phyloP scores from a whole-genome alignment of 2,113 vertebrate species.

The Bagarius yarrelli region DNA sequence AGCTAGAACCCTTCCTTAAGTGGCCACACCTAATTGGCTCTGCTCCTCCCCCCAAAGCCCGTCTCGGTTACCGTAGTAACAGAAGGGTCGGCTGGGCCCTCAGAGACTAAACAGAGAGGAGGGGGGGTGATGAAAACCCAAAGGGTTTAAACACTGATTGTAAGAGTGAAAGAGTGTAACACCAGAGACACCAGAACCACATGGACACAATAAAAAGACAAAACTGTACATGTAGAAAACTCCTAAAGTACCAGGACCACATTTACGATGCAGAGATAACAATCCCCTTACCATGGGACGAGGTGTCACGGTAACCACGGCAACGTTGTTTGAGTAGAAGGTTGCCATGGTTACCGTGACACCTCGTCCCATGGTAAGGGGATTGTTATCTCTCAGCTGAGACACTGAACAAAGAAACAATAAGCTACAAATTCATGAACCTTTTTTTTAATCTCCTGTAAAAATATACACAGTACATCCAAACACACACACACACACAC shows the following conservation, averaged over 20 bases:
- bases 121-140: conserved; percentile 7
- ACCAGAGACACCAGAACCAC: background rate
- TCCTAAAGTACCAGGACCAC: background rate
- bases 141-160: no score
- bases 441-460: no score
- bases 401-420: no score
- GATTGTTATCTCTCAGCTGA: background rate
- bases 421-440: no score
- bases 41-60: background rate
- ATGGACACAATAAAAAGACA: no score
- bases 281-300: conserved; percentile 4
- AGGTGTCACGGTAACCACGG: conserved; percentile 23
- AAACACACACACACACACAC: no score
- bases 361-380: conserved; percentile 6
- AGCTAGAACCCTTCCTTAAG: conserved; percentile 22
- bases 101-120: conserved; percentile 19
- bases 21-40: conserved; percentile 23
- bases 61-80: conserved; percentile 30
- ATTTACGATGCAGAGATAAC: no score
- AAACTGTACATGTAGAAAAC: background rate
- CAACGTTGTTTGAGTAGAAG: no score
- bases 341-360: conserved; percentile 32
- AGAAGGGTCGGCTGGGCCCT: background rate
- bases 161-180: background rate
- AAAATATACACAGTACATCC: no score